Conservation (phyloP, 2,113 vertebrate genomes). For the Nansenia antarctica region DNA sequence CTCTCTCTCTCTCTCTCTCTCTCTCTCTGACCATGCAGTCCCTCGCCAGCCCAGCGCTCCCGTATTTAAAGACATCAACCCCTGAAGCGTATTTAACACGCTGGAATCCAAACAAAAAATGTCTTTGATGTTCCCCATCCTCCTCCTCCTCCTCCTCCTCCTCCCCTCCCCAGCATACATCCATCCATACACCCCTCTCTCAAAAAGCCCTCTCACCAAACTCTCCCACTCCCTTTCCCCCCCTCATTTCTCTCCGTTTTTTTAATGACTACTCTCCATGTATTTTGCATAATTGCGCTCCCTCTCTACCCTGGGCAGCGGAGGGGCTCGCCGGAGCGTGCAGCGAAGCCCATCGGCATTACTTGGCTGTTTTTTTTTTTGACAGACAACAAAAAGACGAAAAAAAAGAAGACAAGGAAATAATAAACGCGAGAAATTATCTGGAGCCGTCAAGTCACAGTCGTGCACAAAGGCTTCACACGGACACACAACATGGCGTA, state of each 20-base stretch:
- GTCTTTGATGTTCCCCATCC: slow-evolving; percentile 40
- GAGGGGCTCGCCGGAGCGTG: slow-evolving; percentile 24
- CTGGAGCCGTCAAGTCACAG: slow-evolving; percentile 16
- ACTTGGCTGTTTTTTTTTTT: slow-evolving; percentile 13
- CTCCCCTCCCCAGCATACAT: neutral
- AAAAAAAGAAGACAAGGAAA: slow-evolving; percentile 18
- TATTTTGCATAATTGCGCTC: slow-evolving; percentile 58
- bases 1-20: neutral
- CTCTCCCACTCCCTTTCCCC: slow-evolving; percentile 9
- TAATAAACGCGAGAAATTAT: slow-evolving; percentile 37
- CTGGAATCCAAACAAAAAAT: slow-evolving; percentile 27
- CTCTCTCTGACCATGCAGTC: slow-evolving; percentile 8
- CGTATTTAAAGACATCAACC: slow-evolving; percentile 27
- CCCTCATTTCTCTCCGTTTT: slow-evolving; percentile 20
- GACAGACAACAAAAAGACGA: slow-evolving; percentile 29
- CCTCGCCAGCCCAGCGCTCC: neutral
- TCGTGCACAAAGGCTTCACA: slow-evolving; percentile 17
- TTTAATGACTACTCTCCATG: slow-evolving; percentile 43
- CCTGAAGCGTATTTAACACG: slow-evolving; percentile 26
- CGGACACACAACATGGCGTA: slow-evolving; percentile 26
- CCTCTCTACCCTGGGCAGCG: slow-evolving; percentile 37
- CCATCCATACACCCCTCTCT: neutral
- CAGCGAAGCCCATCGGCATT: slow-evolving; percentile 31
- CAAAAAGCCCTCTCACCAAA: slow-evolving; percentile 3
- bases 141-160: neutral